These are phyloP conservation scores for Caenorhabditis virilis DNA, from an alignment of 2,888 invertebrate species.

Conservation along the genomic window DNA sequence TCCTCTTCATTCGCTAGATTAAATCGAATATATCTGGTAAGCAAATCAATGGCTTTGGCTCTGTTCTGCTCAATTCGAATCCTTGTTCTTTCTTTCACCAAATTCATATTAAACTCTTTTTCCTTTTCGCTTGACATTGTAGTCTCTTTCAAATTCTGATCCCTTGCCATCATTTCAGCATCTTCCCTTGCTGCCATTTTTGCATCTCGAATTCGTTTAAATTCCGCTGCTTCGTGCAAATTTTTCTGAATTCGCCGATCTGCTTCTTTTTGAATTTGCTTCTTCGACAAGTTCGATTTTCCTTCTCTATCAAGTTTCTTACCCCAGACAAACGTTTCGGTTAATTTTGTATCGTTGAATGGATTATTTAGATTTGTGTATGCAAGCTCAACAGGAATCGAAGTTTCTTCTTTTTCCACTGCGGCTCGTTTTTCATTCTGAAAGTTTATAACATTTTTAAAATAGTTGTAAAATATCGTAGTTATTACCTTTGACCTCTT, in stretches of 20 bases:
- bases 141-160: constrained; percentile 86
- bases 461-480: too few species aligned
- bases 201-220: constrained; percentile 81
- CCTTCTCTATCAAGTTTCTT: constrained; percentile 95
- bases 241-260: constrained; percentile 58
- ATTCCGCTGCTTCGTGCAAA: constrained; percentile 84
- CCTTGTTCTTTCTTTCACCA: constrained; percentile 80
- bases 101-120: constrained; percentile 94
- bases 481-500: constrained; percentile 73
- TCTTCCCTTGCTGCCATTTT: constrained; percentile 68
- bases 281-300: constrained; percentile 41
- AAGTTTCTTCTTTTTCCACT: constrained; percentile 74
- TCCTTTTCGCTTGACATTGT: constrained; percentile 94
- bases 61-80: constrained; percentile 94
- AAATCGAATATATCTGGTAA: constrained; percentile 77
- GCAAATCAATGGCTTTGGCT: constrained; percentile 94
- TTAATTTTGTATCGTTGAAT: constrained; percentile 92
- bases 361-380: constrained; percentile 98
- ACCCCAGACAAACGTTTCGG: constrained; percentile 93
- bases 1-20: constrained; percentile 38
- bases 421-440: constrained; percentile 30
- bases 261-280: constrained; percentile 55
- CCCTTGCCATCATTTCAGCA: constrained; percentile 77
- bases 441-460: too few species aligned
- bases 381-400: constrained; percentile 73